Evolutionary conservation across 1,140 invertebrate genomes (phyloP), one percentile per base, ranked within the genome.

Genomic region (Philopotamus ludificatus): DNA sequence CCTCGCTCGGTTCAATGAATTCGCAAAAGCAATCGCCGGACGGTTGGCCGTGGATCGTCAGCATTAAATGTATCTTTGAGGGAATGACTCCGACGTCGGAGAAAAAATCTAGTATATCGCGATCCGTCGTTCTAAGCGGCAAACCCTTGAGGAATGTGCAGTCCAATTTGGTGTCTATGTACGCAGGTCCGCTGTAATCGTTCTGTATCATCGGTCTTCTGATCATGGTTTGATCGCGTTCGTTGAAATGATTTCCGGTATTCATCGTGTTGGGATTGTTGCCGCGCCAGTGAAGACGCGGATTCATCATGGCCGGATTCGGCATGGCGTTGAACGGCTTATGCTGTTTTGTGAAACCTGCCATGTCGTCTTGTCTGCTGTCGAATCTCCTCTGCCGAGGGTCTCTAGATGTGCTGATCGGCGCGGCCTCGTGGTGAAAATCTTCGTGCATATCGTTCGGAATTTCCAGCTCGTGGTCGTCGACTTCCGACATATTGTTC

Each of bases 21-120:
- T 95, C 92, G 69, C 93, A 91, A 73, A 92, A 93, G 34, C 91
- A 93, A 68, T 93, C 88, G 0, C 93, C 93, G 0, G 86, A 85
- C 0, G 90, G 88, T 64, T 85, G 81, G 1, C 87, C 85, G 44
- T 81, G 81, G 4, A 84, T 75, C 67, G 88, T 89, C 10, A 87
- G 78, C 75, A 94, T 82, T 62, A 93, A 84, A 71, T 93, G 89
- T 63, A 94, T 91, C 63, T 88, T 84, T 22, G 83, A 81, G 0
- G 92, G 91, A 0, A 87, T 84, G 1, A 93, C 80, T 9, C 88
- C 87, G 16, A 90, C 86, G 45, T 91, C 86, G 0, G 86, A 85
- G 67, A 94, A 90, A 70, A 93, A 93, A 47, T 92, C 88, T 0
- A 87, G 82, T 20, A 95, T 86, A 65, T 93, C 92, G 3, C 87